Percentiles rank a stretch among this genome's conserved stretches.
Evolutionary conservation across 1,140 invertebrate species (phyloP).

Genomic region (Zelostemma sp.): DNA sequence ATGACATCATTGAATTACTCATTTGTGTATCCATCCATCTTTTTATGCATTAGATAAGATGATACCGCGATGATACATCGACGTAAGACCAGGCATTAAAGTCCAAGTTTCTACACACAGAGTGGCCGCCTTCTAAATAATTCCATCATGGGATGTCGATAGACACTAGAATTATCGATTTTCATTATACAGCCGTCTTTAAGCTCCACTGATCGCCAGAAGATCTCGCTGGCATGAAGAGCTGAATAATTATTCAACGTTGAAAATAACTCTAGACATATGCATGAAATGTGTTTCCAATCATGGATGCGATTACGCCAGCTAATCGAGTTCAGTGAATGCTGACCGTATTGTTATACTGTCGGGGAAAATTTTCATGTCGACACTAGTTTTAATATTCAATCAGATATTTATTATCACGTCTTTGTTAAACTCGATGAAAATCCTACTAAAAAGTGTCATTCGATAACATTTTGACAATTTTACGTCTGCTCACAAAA

Average conservation of each 20-base stretch:
- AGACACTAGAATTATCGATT: slow-evolving; percentile 49
- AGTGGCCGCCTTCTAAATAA: slow-evolving; percentile 41
- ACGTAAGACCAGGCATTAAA: neutral
- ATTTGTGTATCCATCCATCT: too few relatives aligned
- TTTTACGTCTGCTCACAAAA: neutral
- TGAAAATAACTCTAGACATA: slow-evolving; percentile 32
- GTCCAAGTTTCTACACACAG: slow-evolving; percentile 24
- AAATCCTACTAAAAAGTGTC: neutral
- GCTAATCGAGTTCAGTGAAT: slow-evolving; percentile 17
- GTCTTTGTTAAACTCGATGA: too few relatives aligned
- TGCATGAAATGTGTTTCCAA: slow-evolving; percentile 27
- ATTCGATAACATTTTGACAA: neutral
- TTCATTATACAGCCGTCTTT: slow-evolving; percentile 41
- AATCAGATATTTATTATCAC: neutral
- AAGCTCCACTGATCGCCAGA: slow-evolving; percentile 31
- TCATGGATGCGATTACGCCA: slow-evolving; percentile 29
- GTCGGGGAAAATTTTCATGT: slow-evolving; percentile 11
- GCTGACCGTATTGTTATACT: slow-evolving; percentile 14
- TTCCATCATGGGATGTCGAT: slow-evolving; percentile 40
- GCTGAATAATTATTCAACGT: slow-evolving; percentile 41
- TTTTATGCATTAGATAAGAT: too few relatives aligned
- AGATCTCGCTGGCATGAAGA: slow-evolving; percentile 42
- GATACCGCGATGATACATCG: too few relatives aligned
- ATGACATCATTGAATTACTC: neutral
- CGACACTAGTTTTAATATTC: slow-evolving; percentile 9